Conservation (phyloP, 2,797 vertebrate genomes). For the Syndactyla subalaris region DNA sequence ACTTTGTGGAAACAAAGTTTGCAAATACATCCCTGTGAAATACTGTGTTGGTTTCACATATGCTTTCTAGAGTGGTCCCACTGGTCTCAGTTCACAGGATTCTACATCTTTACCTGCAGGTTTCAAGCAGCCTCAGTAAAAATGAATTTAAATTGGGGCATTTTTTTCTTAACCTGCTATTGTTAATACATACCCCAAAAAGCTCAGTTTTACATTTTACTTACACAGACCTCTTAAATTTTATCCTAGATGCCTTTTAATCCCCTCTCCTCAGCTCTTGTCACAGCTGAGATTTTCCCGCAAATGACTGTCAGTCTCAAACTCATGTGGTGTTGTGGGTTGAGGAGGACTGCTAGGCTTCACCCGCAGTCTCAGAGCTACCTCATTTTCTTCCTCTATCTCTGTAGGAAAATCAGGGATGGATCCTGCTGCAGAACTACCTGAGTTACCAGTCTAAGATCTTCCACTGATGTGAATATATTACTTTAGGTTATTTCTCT, state of each 20-base stretch:
- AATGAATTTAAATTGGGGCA: not conserved
- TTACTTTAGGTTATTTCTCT: not conserved
- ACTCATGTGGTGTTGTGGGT: rapidly evolving
- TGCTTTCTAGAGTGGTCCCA: not conserved
- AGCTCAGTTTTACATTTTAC: not conserved
- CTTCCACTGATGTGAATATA: not conserved
- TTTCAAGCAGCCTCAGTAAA: not conserved
- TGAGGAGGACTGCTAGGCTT: not conserved
- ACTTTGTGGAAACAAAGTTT: not conserved
- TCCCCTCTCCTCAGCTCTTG: not conserved
- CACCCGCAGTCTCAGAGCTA: not conserved
- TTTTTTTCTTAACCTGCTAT: not conserved
- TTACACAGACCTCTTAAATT: not conserved
- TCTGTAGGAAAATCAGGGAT: not conserved
- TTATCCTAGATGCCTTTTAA: not conserved
- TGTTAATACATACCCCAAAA: not conserved
- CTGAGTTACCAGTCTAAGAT: not conserved
- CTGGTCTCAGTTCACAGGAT: not conserved
- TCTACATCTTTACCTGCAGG: not conserved
- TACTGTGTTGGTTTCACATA: not conserved
- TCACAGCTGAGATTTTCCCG: not conserved
- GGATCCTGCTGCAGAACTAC: not conserved
- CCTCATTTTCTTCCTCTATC: not conserved
- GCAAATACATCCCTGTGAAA: not conserved
- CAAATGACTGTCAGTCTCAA: not conserved